Conservation (phyloP, 2,888 invertebrate species). For the Glaucopsyche alexis region DNA sequence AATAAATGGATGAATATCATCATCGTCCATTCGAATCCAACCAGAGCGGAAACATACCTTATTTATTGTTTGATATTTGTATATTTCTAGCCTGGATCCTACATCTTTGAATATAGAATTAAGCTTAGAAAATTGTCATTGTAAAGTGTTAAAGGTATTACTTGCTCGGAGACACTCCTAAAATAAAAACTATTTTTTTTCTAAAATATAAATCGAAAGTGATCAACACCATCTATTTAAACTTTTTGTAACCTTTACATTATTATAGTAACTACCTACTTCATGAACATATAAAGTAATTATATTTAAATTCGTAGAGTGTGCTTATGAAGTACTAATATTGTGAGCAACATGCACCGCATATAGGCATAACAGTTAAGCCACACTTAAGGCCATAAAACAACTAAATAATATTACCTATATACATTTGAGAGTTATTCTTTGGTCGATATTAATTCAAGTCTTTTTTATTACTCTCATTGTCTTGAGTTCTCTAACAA, state of each 20-base stretch:
- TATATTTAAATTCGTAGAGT: slow-evolving; percentile 62
- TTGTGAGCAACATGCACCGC: slow-evolving; percentile 41
- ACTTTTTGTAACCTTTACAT: slow-evolving; percentile 45
- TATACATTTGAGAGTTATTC: slow-evolving; percentile 21
- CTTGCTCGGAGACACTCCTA: too few relatives aligned
- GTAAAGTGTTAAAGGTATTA: too few relatives aligned
- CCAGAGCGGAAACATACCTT: too few relatives aligned
- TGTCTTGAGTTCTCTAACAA: not conserved
- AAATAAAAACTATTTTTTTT: too few relatives aligned
- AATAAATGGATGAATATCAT: slow-evolving; percentile 45
- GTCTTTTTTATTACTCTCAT: not conserved
- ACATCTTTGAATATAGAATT: not conserved
- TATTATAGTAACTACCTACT: slow-evolving; percentile 44
- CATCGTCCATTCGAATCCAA: too few relatives aligned
- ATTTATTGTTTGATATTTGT: too few relatives aligned
- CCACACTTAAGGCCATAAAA: slow-evolving; percentile 34
- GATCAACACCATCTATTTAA: slow-evolving; percentile 45
- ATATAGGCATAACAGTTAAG: slow-evolving; percentile 34
- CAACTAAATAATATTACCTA: slow-evolving; percentile 27
- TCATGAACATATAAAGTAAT: slow-evolving; percentile 48
- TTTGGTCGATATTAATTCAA: slow-evolving; percentile 24
- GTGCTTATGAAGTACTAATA: slow-evolving; percentile 45
- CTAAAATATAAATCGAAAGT: too few relatives aligned
- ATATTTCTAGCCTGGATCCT: too few relatives aligned
- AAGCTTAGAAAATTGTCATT: not conserved